These are phyloP conservation scores for Idaea aversata DNA, from an alignment of 2,888 invertebrate genomes.

Conservation along the genomic window DNA sequence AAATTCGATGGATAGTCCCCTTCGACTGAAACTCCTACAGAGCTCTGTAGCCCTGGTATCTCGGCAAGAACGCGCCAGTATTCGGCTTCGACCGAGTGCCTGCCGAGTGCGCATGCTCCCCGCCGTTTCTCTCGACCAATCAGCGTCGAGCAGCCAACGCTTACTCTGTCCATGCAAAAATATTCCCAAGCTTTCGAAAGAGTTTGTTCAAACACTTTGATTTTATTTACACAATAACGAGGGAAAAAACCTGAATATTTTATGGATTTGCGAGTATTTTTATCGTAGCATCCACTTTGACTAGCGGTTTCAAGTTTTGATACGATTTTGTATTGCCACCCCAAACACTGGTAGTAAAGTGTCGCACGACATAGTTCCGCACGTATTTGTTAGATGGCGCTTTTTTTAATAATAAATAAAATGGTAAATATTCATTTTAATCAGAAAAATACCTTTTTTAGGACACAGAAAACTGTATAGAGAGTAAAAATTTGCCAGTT, in stretches of 20 bases:
- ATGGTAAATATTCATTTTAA: background rate
- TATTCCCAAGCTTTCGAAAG: conserved; percentile 34
- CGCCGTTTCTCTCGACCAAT: conserved; percentile 67
- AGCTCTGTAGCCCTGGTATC: conserved; percentile 76
- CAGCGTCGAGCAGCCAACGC: conserved; percentile 51
- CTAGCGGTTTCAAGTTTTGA: background rate
- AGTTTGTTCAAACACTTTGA: conserved; percentile 17
- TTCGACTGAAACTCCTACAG: conserved; percentile 67
- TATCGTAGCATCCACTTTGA: conserved; percentile 3
- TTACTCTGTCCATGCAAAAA: conserved; percentile 42
- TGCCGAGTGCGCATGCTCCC: conserved; percentile 75
- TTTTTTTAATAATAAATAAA: conserved; percentile 36
- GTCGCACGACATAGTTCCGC: conserved; percentile 55
- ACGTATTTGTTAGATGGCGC: conserved; percentile 66
- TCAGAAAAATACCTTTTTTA: background rate
- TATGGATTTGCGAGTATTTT: conserved; percentile 4
- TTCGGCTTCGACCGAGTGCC: conserved; percentile 70
- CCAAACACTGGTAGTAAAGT: conserved; percentile 34
- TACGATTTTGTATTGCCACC: conserved; percentile 17
- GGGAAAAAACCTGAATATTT: conserved; percentile 3
- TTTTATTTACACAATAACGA: conserved; percentile 3
- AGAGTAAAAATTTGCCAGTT: background rate
- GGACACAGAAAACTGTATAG: background rate
- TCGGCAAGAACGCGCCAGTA: conserved; percentile 77
- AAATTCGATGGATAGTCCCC: conserved; percentile 25